phyloP scores from a whole-genome alignment of 2,888 invertebrate genomes.

The Eumacrocentrus americanus region DNA sequence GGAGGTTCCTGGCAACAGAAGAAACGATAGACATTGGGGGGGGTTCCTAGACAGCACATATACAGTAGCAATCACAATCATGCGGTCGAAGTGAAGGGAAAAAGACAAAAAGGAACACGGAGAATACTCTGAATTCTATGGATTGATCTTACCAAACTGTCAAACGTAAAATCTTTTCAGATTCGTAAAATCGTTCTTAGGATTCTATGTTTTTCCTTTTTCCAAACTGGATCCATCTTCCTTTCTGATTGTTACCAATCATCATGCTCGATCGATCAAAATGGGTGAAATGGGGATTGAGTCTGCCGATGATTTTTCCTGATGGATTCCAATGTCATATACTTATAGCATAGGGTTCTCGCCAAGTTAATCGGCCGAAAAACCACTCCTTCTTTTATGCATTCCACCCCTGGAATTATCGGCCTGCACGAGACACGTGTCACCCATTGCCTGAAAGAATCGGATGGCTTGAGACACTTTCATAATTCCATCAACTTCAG shows the following conservation, averaged over 20 bases:
- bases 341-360: background rate
- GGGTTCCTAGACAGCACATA: slow-evolving; percentile 15
- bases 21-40: slow-evolving; percentile 31
- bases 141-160: no score
- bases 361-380: slow-evolving; percentile 19
- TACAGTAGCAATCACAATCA: slow-evolving; percentile 39
- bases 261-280: slow-evolving; percentile 10
- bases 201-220: no score
- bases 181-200: no score
- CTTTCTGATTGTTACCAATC: slow-evolving; percentile 4
- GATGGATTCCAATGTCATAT: slow-evolving; percentile 21
- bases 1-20: background rate
- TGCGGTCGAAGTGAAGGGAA: slow-evolving; percentile 34
- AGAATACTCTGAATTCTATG: no score
- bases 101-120: slow-evolving; percentile 1
- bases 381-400: slow-evolving; percentile 17
- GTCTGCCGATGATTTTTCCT: slow-evolving; percentile 27
- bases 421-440: slow-evolving; percentile 33
- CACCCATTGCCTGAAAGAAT: slow-evolving; percentile 30
- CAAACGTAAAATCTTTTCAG: no score
- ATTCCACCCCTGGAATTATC: slow-evolving; percentile 23
- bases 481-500: slow-evolving; percentile 36
- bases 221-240: slow-evolving; percentile 6
- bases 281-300: background rate
- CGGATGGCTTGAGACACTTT: slow-evolving; percentile 31